Base-by-base conservation (phyloP, 2,113 vertebrate genomes). In the Gallinago paraguaiae region DNA sequence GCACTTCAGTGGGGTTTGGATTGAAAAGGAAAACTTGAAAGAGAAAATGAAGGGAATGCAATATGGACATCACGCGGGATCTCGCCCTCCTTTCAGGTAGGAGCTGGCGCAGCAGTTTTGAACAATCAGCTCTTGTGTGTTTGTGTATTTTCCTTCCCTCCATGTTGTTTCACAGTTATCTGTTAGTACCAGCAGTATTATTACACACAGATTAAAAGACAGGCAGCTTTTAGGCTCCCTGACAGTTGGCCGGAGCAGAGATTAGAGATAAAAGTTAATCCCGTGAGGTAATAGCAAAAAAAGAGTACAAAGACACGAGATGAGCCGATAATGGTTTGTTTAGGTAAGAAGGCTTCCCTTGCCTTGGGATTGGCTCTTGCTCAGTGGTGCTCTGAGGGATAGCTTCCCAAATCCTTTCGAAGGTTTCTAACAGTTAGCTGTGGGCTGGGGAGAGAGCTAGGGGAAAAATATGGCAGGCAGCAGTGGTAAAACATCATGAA, bases 261-360 rank as follows among this genome's bases (percentile, higher is more conserved):
- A 95, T 97, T 96, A 96, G 93, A 98, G 94, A 97, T 97, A 97
- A 74, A 96, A 94, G 70, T 95, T 97, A 97, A 95, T 96, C 94
- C 86, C 54, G 33, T 84, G 87, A 96, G 83, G 82, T 97, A 97
- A 97, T 91, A 97, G 93, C 94, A 94, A 97, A 97, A 97, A 95
- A 97, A 70, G 95, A 95, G 94, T 97, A 95, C 91, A 96, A 97
- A 97, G 97, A 88, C 96, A 90, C 61, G 93, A 96, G 94, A 97
- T 97, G 95, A 98, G 86, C 90, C 60, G 68, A 92, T 96, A 96
- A 84, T 97, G 96, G 88, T 94, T 95, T 97, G 89, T 93, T 96
- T 95, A 95, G 82, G 81, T 94, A 95, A 96, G 77, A 94, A 90
- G 65, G 91, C 84, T 96, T 96, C 86, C 65, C 90, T 95, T 90